Conservation (phyloP, 2,797 vertebrate genomes). For the Hemitrygon akajei region DNA sequence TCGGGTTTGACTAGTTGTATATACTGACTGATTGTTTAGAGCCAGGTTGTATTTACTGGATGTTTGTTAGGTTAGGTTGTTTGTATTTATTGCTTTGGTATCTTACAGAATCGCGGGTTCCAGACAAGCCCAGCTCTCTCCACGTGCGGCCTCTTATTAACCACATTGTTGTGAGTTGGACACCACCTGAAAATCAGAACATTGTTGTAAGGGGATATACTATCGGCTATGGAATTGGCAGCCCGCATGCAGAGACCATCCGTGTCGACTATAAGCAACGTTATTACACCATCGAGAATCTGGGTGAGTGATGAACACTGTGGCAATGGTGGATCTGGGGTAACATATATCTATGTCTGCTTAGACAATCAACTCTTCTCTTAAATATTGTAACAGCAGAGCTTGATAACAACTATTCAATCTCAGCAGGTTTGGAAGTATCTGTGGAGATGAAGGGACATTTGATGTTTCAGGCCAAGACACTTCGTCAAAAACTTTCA, state of each 20-base stretch:
- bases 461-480: too few relatives aligned
- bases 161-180: conserved; percentile 98
- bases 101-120: conserved; percentile 77
- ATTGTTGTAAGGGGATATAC: conserved; percentile 92
- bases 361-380: not conserved
- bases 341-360: not conserved
- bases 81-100: not conserved
- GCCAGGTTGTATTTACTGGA: too few relatives aligned
- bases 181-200: conserved; percentile 93
- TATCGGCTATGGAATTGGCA: conserved; percentile 90
- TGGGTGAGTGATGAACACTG: conserved; percentile 62
- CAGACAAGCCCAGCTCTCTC: conserved; percentile 88
- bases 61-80: not conserved
- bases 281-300: conserved; percentile 92
- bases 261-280: conserved; percentile 96
- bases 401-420: not conserved
- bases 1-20: too few relatives aligned
- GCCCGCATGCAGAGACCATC: conserved; percentile 90
- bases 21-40: too few relatives aligned
- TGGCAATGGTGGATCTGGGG: not conserved
- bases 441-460: too few relatives aligned
- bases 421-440: too few relatives aligned
- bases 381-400: not conserved
- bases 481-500: too few relatives aligned
- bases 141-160: conserved; percentile 87